phyloP scores from a whole-genome alignment of 2,797 vertebrate species.

The Rhynchotus rufescens region DNA sequence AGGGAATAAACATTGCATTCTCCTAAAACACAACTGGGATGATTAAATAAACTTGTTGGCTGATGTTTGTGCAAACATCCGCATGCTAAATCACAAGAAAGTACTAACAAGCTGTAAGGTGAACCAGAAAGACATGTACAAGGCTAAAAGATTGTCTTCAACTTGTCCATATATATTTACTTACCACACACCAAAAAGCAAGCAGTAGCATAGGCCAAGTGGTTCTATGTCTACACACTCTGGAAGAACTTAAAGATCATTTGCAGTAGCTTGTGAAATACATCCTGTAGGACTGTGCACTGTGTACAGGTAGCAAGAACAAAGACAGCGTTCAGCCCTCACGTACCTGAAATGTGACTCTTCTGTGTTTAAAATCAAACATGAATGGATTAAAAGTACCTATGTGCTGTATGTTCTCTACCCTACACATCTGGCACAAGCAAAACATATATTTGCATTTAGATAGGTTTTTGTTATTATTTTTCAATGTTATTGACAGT shows the following conservation, averaged over 20 bases:
- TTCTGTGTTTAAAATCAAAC: background rate
- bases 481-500: background rate
- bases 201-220: background rate
- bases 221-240: background rate
- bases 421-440: background rate
- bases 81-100: slow-evolving; percentile 11
- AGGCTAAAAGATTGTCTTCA: background rate
- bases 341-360: background rate
- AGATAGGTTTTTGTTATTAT: background rate
- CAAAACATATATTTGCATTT: background rate
- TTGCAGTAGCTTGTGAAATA: background rate
- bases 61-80: background rate
- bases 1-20: background rate
- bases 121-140: background rate
- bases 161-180: background rate
- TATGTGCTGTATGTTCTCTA: background rate
- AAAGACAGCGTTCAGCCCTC: background rate
- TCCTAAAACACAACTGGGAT: background rate
- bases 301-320: background rate
- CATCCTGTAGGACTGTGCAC: background rate
- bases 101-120: background rate
- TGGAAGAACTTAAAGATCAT: background rate
- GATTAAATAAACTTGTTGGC: background rate
- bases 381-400: background rate
- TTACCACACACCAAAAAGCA: background rate